phyloP scores from a whole-genome alignment of 2,113 vertebrate species.

The Panthera leo region DNA sequence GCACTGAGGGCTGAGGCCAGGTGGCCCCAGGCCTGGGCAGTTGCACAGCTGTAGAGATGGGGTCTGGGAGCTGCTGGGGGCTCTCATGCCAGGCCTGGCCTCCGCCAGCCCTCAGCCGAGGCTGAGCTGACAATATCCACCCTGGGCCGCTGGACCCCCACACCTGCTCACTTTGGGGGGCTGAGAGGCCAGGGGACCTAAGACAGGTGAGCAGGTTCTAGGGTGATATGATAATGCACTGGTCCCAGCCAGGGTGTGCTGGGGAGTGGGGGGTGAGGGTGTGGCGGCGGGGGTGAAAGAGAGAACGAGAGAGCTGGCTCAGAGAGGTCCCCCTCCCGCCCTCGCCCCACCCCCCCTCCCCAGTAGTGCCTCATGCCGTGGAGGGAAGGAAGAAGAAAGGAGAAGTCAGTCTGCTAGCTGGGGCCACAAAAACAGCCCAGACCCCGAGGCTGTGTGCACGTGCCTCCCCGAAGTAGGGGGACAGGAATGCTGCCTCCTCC shows the following conservation, averaged over 20 bases:
- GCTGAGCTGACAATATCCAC: not conserved
- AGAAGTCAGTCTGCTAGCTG: not conserved
- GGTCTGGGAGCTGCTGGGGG: not conserved
- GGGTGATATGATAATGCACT: not conserved
- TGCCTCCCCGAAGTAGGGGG: not conserved
- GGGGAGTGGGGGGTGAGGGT: accelerated
- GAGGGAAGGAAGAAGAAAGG: not conserved
- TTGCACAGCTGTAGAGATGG: not conserved
- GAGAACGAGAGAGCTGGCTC: not conserved
- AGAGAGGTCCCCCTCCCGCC: too few species aligned
- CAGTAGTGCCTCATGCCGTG: not conserved
- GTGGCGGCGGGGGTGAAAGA: not conserved
- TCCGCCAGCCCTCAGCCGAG: not conserved
- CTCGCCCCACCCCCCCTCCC: accelerated
- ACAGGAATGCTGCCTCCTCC: not conserved
- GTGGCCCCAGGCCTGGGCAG: not conserved
- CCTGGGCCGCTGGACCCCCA: not conserved
- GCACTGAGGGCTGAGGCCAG: accelerated
- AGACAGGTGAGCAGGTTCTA: not conserved
- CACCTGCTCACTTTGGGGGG: not conserved
- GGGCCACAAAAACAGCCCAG: not conserved
- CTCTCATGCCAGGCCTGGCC: not conserved
- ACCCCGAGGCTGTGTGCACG: accelerated
- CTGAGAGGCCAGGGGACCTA: not conserved
- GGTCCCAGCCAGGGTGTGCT: not conserved